Evolutionary conservation across 1,140 invertebrate species (phyloP), one percentile per base, ranked within the genome.

Genomic region (Bilobella aurantiaca): DNA sequence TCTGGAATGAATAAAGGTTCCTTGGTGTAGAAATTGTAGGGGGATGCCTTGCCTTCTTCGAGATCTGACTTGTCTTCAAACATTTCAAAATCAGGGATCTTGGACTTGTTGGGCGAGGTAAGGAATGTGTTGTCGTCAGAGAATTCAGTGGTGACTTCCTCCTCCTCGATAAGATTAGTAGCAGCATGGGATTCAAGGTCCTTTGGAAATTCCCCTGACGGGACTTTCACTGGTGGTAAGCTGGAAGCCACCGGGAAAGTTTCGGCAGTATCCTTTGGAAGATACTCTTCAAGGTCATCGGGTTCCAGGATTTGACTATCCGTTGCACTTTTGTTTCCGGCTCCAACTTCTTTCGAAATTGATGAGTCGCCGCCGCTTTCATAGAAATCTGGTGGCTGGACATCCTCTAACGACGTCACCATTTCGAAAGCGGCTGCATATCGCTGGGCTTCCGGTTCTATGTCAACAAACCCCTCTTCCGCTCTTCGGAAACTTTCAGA

Each of bases 341-440:
- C 31, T 3, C 25, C 14, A 8, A 29, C 32, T 3, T 59, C 32
- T 18, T 59, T 34, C 28, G 58, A 59, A 5, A 53, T 23, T 53
- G 58, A 59, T 3, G 58, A 59, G 23, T 34, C 58, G 25, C 32
- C 58, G 25, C 32, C 58, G 28, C 58, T 59, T 59, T 59, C 58
- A 30, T 59, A 59, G 31, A 59, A 59, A 5, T 59, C 32, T 5
- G 58, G 58, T 59, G 28, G 58, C 23, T 31, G 58, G 28, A 59
- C 28, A 29, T 59, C 58, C 5, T 59, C 5, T 12, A 57, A 28
- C 8, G 53, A 57, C 8, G 53, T 23, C 27, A 28, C 23, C 53
- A 21, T 57, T 57, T 57, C 27, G 53, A 14, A 23, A 28, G 8
- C 53, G n/a, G n/a, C n/a, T n/a, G n/a, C n/a, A n/a, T n/a, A n/a